Evolutionary conservation across 2,888 invertebrate genomes (phyloP).

Genomic region (Lepidochrysops patricia): DNA sequence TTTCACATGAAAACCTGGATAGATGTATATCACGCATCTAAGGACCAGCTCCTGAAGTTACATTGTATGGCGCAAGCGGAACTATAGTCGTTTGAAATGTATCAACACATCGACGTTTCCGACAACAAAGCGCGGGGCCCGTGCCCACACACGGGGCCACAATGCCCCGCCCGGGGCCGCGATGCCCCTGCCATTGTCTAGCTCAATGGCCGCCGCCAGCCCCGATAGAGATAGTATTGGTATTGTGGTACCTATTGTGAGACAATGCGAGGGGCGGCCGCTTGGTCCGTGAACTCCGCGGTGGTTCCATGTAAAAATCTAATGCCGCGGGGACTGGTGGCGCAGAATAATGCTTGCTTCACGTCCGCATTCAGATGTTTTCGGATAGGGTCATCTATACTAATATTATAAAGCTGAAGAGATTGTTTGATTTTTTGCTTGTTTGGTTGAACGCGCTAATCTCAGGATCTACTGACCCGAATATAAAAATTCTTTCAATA

Average conservation of each 20-base stretch:
- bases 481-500: too few relatives aligned
- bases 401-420: too few relatives aligned
- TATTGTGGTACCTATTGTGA: background rate
- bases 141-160: background rate
- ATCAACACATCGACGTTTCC: background rate
- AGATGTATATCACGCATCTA: too few relatives aligned
- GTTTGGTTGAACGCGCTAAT: too few relatives aligned
- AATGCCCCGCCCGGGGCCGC: background rate
- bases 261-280: background rate
- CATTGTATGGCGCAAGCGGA: background rate
- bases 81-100: background rate
- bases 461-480: too few relatives aligned
- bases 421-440: too few relatives aligned
- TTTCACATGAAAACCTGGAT: too few relatives aligned
- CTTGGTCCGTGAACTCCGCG: background rate
- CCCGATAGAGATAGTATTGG: background rate
- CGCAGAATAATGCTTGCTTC: too few relatives aligned
- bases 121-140: background rate
- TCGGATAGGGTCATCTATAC: too few relatives aligned
- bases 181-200: conserved; percentile 7
- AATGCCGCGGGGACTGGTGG: background rate
- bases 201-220: conserved; percentile 4
- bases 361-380: too few relatives aligned
- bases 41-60: too few relatives aligned
- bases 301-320: background rate